Conservation (phyloP, 2,113 vertebrate genomes). For the Regulus satrapa region DNA sequence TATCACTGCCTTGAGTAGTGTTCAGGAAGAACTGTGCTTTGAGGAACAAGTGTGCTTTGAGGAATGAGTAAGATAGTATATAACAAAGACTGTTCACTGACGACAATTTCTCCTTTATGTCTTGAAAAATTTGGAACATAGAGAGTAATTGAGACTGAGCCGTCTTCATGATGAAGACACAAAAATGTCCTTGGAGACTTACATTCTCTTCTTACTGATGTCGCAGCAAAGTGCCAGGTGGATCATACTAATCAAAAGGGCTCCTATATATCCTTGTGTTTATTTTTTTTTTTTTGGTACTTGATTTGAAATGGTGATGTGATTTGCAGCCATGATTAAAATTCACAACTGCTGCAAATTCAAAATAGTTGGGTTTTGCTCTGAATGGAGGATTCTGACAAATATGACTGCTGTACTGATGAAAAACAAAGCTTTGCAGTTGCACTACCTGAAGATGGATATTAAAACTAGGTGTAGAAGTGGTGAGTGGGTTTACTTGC, state of each 20-base stretch:
- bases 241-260: not conserved
- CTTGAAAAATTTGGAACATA: not conserved
- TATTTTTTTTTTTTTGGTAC: not conserved
- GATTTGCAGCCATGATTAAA: not conserved
- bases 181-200: not conserved
- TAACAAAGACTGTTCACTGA: not conserved
- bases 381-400: not conserved
- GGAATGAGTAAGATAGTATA: not conserved
- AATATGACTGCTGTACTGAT: not conserved
- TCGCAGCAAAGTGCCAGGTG: not conserved
- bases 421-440: not conserved
- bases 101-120: not conserved
- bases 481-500: not conserved
- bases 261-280: not conserved
- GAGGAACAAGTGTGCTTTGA: not conserved
- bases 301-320: not conserved
- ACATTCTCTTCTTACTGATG: not conserved
- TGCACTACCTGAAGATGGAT: not conserved
- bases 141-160: not conserved
- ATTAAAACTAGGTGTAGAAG: not conserved
- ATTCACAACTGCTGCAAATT: not conserved
- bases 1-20: not conserved
- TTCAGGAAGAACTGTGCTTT: not conserved
- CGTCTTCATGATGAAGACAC: not conserved
- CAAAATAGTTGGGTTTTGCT: not conserved